Conservation (phyloP, 2,888 invertebrate genomes). For the Tetramorium bicarinatum region DNA sequence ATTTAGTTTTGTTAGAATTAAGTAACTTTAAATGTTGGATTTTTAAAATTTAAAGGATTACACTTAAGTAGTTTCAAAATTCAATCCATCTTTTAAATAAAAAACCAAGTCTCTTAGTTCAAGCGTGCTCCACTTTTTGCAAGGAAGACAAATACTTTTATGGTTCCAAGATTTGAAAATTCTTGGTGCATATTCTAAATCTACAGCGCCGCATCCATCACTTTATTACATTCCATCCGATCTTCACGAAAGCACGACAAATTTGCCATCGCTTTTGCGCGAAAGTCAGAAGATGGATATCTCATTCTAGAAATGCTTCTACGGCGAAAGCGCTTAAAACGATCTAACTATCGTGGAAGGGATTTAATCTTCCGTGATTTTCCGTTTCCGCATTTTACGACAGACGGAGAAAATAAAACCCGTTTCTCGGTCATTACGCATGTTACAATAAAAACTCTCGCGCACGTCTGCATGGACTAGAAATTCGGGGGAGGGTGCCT, state of each 20-base stretch:
- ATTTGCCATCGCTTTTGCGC: slow-evolving; percentile 64
- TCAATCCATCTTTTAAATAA: slow-evolving; percentile 1
- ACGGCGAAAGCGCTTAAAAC: slow-evolving; percentile 29
- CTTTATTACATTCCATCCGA: slow-evolving; percentile 66
- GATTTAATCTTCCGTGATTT: slow-evolving; percentile 48
- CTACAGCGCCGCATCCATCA: slow-evolving; percentile 69
- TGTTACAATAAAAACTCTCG: slow-evolving; percentile 12
- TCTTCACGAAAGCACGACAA: slow-evolving; percentile 69
- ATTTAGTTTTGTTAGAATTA: background rate
- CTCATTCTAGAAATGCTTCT: slow-evolving; percentile 30
- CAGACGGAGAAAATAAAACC: slow-evolving; percentile 20
- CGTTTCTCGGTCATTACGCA: slow-evolving; percentile 18
- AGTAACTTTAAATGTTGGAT: background rate
- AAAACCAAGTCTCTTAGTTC: background rate
- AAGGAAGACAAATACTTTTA: slow-evolving; percentile 47
- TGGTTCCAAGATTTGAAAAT: slow-evolving; percentile 47
- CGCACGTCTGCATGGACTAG: background rate
- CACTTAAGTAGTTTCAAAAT: background rate
- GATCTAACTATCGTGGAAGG: slow-evolving; percentile 31
- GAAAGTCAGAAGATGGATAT: slow-evolving; percentile 58
- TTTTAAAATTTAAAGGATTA: background rate
- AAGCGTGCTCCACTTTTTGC: slow-evolving; percentile 1
- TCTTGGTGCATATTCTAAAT: slow-evolving; percentile 54
- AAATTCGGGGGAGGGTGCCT: slow-evolving; percentile 11
- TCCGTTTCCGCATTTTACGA: slow-evolving; percentile 3